Conservation (phyloP, 2,113 vertebrate genomes). For the Orycteropus afer region DNA sequence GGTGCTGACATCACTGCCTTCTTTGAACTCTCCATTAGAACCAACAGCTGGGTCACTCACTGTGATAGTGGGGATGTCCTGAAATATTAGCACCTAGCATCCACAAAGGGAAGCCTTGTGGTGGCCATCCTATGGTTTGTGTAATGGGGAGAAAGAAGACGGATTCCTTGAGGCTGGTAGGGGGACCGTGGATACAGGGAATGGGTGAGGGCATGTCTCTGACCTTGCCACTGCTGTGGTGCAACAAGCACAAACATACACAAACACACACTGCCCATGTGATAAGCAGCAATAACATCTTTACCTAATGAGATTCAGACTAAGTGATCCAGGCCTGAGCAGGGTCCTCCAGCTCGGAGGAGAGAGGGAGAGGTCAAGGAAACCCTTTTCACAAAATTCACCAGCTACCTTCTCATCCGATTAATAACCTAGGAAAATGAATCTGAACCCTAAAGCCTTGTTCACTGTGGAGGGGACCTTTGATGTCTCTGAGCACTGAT, state of each 20-base stretch:
- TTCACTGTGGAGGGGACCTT: slow-evolving; percentile 62
- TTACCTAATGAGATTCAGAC: not conserved
- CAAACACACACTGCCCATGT: not conserved
- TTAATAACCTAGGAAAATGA: slow-evolving; percentile 74
- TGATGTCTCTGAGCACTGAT: slow-evolving; percentile 58
- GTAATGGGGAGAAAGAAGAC: not conserved
- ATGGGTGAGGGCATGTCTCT: not conserved
- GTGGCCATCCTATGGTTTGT: not conserved
- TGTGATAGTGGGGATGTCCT: not conserved
- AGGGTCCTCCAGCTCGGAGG: not conserved
- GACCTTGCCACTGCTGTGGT: not conserved
- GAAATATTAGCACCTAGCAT: not conserved
- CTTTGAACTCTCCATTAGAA: not conserved
- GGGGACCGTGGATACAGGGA: not conserved
- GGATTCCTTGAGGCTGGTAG: not conserved
- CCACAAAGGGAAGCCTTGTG: not conserved
- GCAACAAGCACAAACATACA: not conserved
- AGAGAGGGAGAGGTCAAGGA: not conserved
- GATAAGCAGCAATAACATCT: not conserved
- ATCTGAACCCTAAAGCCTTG: slow-evolving; percentile 11
- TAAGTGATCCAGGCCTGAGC: not conserved
- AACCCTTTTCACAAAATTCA: slow-evolving; percentile 34
- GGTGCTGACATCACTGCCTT: not conserved
- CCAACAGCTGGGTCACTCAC: no score
- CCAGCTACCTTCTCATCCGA: slow-evolving; percentile 61